Percentiles rank a stretch among this genome's conserved stretches.
These are phyloP conservation scores for Phengaris alcon DNA, from an alignment of 2,888 invertebrate genomes.

Conservation along the genomic window DNA sequence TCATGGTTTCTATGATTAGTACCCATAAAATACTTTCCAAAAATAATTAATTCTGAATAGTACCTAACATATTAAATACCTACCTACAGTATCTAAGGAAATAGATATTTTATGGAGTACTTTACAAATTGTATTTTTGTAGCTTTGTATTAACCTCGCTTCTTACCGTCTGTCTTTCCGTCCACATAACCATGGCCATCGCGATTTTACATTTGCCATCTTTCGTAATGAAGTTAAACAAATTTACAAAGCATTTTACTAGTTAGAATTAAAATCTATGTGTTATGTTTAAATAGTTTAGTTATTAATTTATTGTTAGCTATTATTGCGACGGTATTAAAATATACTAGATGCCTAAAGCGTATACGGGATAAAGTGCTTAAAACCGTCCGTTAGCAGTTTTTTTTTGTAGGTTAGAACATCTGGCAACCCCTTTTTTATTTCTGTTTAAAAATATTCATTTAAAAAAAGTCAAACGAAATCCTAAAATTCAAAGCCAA, in stretches of 20 bases:
- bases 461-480: not conserved
- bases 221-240: slow-evolving; percentile 10
- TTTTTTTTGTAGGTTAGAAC: slow-evolving; percentile 10
- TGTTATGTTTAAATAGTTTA: slow-evolving; percentile 24
- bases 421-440: not conserved
- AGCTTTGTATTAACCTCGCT: slow-evolving; percentile 36
- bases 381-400: slow-evolving; percentile 29
- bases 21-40: slow-evolving; percentile 23
- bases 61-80: not conserved
- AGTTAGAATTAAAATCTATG: slow-evolving; percentile 3
- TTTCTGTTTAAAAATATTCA: not conserved
- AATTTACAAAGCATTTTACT: slow-evolving; percentile 25
- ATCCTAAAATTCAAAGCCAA: no score
- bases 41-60: not conserved
- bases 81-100: slow-evolving; percentile 11
- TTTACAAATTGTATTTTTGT: slow-evolving; percentile 34
- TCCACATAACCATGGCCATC: slow-evolving; percentile 35
- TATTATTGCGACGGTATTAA: slow-evolving; percentile 28
- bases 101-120: slow-evolving; percentile 30
- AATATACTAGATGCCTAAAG: slow-evolving; percentile 25
- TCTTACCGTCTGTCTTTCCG: slow-evolving; percentile 40
- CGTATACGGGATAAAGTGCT: slow-evolving; percentile 26
- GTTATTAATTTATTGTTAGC: slow-evolving; percentile 6
- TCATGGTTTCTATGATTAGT: not conserved
- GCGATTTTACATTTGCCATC: slow-evolving; percentile 14